Evolutionary conservation across 2,888 invertebrate genomes (phyloP), one percentile per base, ranked within the genome.

Genomic region (Agelastica alni): DNA sequence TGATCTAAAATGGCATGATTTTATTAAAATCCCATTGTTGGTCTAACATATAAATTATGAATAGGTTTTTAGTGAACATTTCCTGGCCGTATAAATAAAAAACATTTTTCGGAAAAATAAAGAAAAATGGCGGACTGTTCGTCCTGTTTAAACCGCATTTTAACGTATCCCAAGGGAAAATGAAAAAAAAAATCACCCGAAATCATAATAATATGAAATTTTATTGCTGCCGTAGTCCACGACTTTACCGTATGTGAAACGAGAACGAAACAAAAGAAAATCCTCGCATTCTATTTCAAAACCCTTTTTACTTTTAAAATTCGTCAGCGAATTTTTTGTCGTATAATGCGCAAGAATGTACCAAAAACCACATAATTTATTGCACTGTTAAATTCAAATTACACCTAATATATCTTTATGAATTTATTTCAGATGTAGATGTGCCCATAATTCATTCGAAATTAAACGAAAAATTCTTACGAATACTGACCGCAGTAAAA

Each of bases 291-390:
- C 13, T 42, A 16, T 32, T 39, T 39, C 9, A 39, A 48, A 30
- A 28, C 30, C 30, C 7, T 14, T 39, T 39, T 39, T 12, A 26
- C n/a, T n/a, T n/a, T n/a, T n/a, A 30, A 39, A 39, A n/a, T 31
- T 39, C 26, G 48, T 48, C 39, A 37, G 48, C 48, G 30, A 39
- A n/a, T 48, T 48, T 48, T 31, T 13, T n/a, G 16, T 14, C 43
- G 16, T 31, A 31, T 43, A 43, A 30, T 22, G n/a, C n/a, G n/a
- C n/a, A n/a, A n/a, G n/a, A n/a, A n/a, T n/a, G n/a, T n/a, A n/a
- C n/a, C n/a, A n/a, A n/a, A n/a, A n/a, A n/a, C n/a, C n/a, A n/a
- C n/a, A n/a, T n/a, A n/a, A n/a, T n/a, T n/a, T n/a, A n/a, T n/a
- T n/a, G n/a, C n/a, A n/a, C n/a, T n/a, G n/a, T n/a, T n/a, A n/a